Evolutionary conservation across 2,888 invertebrate species (phyloP), one percentile per base, ranked within the genome.

Genomic region (Melanchra persicariae): DNA sequence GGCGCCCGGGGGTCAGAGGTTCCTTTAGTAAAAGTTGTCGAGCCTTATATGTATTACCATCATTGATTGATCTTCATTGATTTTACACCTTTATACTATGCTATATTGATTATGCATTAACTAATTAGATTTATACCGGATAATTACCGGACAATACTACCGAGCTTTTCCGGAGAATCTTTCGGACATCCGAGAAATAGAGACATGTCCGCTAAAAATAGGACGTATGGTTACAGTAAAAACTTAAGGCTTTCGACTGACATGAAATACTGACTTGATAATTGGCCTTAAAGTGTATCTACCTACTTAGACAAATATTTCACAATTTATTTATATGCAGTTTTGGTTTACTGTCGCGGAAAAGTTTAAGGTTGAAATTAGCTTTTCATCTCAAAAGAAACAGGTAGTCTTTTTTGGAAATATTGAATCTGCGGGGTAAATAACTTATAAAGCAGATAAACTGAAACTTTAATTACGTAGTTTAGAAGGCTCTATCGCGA

Each of bases 401-500:
- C 15, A 49, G 40, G 51, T 65, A 7, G 17, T 6, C n/a, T 22
- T 58, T 61, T 66, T 66, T 2, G 40, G 19, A 47, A 55, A 60
- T 61, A 30, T 8, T 49, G 34, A 24, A 45, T 26, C 24, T 26
- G 45, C 22, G 30, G 1, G 30, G 47, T 55, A 54, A 30, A 62
- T 19, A 58, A 65, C 12, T 12, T 26, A 8, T 10, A 22, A 19
- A 52, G 43, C 47, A 51, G 49, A 43, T 37, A 34, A 30, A 68
- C 57, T 57, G 54, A 43, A 72, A 63, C 54, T 24, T 30, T 72
- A 59, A 59, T n/a, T 69, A 82, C 67, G 78, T 66, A 73, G 73
- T 75, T 62, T 58, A 77, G 73, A 81, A 81, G 86, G 76, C 79
- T 79, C 49, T 83, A 87, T 84, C 79, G 88, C 89, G 82, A 91